Base-by-base conservation (phyloP, 2,797 vertebrate genomes). In the Aplochiton taeniatus region DNA sequence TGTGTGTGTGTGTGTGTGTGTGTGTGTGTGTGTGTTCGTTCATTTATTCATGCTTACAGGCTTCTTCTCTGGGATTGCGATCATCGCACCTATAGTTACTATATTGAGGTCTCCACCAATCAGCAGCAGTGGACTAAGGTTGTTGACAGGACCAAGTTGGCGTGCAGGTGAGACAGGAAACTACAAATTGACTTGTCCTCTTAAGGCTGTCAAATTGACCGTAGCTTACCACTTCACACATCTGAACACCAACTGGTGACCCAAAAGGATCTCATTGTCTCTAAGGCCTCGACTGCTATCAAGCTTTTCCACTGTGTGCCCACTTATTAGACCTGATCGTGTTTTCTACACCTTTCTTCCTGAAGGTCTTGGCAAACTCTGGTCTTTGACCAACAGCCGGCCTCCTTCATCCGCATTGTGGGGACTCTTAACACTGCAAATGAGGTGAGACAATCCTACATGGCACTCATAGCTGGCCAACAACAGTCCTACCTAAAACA, bases 391-490 rank as follows among this genome's bases (percentile, higher is more conserved):
- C 91, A 87, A 69, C 93, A 94, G 58, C 88, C 93, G 13, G 92
- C 94, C 13, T 93, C 93, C 69, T 96, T 96, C 79, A 92, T 96
- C 85, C 91, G 94, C 60, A 95, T 96, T 41, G 94, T 96, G 0
- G 94, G 94, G 65, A 95, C 94, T 52, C 93, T 94, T 84, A 95
- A 95, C 88, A 95, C 94, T 8, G 94, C 94, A 55, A 96, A 96
- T 19, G 94, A 96, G 93, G 94, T 95, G 83, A 84, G 88, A 69
- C 13, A 14, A 18, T n/a, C 31, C 3, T 18, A 14, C 6, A 45
- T n/a, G 50, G n/a, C 8, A 9, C 50, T 17, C 14, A 17, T 9
- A 51, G 14, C 14, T 16, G 13, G 3, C 14, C 13, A 51, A 51
- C 9, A 9, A n/a, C 50, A 3, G 31, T 31, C 31, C 31, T 31